These are phyloP conservation scores for Clupea harengus DNA, from an alignment of 2,113 vertebrate genomes.

Conservation along the genomic window DNA sequence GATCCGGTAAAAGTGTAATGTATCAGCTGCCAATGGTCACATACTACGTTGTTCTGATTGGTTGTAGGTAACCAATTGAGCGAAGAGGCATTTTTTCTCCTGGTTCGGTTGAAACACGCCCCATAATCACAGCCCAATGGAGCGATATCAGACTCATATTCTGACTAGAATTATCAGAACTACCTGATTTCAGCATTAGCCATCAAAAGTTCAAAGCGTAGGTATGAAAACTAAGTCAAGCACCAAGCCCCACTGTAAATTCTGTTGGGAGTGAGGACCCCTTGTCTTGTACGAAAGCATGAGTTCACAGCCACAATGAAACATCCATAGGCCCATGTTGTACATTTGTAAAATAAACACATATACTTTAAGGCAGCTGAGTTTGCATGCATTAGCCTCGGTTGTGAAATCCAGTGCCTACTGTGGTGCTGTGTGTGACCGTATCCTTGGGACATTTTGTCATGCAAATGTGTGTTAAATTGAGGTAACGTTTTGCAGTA, in stretches of 20 bases:
- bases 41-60: too few species aligned
- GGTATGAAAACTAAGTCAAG: not conserved
- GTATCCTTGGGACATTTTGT: not conserved
- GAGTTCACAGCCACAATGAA: not conserved
- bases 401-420: not conserved
- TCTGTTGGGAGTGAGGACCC: not conserved
- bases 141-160: too few species aligned
- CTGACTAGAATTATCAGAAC: too few species aligned
- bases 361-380: not conserved
- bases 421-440: not conserved
- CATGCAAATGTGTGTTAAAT: not conserved
- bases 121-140: too few species aligned
- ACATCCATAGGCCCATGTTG: not conserved
- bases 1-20: too few species aligned
- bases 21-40: too few species aligned
- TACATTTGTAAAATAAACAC: not conserved
- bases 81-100: too few species aligned
- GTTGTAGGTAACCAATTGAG: too few species aligned
- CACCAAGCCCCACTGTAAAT: not conserved
- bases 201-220: not conserved
- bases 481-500: not conserved
- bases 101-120: too few species aligned
- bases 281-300: not conserved
- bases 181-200: not conserved
- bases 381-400: not conserved